Evolutionary conservation across 1,140 invertebrate species (phyloP).

Genomic region (Drosophila nigrodunni): DNA sequence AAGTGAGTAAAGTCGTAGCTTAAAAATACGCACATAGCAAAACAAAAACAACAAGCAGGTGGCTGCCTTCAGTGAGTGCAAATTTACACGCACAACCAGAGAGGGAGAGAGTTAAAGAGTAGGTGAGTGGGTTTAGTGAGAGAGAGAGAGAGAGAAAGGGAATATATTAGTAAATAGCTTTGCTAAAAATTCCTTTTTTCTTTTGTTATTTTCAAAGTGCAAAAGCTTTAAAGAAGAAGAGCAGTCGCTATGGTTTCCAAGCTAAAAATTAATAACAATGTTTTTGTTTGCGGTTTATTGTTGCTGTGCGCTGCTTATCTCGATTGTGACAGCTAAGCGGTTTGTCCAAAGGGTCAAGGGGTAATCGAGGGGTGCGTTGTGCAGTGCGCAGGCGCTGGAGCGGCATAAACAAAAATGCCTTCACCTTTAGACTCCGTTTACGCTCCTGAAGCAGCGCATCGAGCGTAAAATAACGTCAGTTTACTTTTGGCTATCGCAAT

Average conservation of each 20-base stretch:
- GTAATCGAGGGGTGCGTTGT: background rate
- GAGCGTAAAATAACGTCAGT: constrained; percentile 65
- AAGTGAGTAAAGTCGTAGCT: background rate
- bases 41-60: constrained; percentile 36
- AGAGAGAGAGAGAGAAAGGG: background rate
- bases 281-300: constrained; percentile 11
- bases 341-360: background rate
- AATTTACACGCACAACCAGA: background rate
- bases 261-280: constrained; percentile 22
- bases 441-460: constrained; percentile 13
- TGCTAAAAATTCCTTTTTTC: background rate
- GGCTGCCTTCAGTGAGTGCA: constrained; percentile 7
- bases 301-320: constrained; percentile 5
- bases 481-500: constrained; percentile 62
- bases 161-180: background rate
- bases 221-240: background rate
- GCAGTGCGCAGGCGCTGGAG: constrained; percentile 60
- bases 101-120: background rate
- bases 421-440: constrained; percentile 51
- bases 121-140: too few species aligned
- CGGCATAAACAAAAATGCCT: constrained; percentile 79
- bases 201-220: constrained; percentile 7
- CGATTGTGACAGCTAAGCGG: background rate
- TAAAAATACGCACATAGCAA: constrained; percentile 14
- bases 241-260: constrained; percentile 10